These are phyloP conservation scores for Abscondita cerata DNA, from an alignment of 2,888 invertebrate species.

Conservation along the genomic window DNA sequence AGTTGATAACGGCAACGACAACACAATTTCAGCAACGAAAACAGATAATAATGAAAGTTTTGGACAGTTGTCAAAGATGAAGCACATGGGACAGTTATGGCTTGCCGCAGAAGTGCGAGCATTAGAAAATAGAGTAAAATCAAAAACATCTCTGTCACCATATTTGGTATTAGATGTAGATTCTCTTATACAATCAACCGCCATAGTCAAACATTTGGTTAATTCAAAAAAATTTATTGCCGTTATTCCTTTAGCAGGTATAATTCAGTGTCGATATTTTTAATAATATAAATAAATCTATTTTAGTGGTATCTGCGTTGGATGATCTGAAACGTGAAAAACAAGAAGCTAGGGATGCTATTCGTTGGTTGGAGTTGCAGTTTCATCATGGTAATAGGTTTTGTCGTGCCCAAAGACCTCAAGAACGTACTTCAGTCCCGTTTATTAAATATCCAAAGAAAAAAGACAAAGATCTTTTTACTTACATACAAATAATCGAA, in stretches of 20 bases:
- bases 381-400: conserved; percentile 87
- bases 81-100: conserved; percentile 90
- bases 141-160: conserved; percentile 72
- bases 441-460: conserved; percentile 79
- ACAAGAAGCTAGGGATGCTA: conserved; percentile 86
- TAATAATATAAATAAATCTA: conserved; percentile 42
- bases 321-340: conserved; percentile 88
- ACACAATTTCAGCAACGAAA: conserved; percentile 35
- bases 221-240: conserved; percentile 84
- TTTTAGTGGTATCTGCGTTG: conserved; percentile 83
- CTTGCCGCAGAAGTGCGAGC: conserved; percentile 87
- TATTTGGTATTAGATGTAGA: conserved; percentile 89
- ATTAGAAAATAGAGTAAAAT: conserved; percentile 75
- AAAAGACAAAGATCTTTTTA: conserved; percentile 75
- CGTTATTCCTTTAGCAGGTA: conserved; percentile 87
- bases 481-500: conserved; percentile 82
- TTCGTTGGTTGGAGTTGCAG: conserved; percentile 91
- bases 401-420: conserved; percentile 84
- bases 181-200: conserved; percentile 77
- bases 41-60: conserved; percentile 34
- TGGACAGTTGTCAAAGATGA: conserved; percentile 71
- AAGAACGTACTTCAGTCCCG: conserved; percentile 77
- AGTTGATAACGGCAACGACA: conserved; percentile 16
- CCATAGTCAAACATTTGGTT: conserved; percentile 83
- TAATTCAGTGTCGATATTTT: neutral